phyloP scores from a whole-genome alignment of 2,113 vertebrate species.

The Brachionichthys hirsutus region DNA sequence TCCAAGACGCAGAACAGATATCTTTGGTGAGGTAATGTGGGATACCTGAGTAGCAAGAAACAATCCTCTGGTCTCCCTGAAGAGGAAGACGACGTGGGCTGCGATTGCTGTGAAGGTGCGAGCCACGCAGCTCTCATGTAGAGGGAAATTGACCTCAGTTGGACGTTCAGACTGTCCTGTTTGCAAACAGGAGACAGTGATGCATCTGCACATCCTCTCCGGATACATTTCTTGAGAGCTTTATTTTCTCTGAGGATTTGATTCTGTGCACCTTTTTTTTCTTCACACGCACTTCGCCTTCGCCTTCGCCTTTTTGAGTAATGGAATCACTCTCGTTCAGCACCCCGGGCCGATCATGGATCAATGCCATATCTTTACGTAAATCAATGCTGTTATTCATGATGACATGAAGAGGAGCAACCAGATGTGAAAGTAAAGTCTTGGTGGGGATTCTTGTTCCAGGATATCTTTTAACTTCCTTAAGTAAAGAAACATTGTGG shows the following conservation, averaged over 20 bases:
- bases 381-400: slow-evolving; percentile 44
- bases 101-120: neutral
- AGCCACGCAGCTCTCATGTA: neutral
- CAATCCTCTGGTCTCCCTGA: neutral
- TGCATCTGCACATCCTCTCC: slow-evolving; percentile 24
- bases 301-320: slow-evolving; percentile 22
- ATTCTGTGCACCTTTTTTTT: slow-evolving; percentile 20
- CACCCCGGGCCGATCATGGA: slow-evolving; percentile 40
- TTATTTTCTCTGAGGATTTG: slow-evolving; percentile 14
- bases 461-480: slow-evolving; percentile 51
- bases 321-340: slow-evolving; percentile 37
- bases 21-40: neutral
- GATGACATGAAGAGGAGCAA: slow-evolving; percentile 45
- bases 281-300: slow-evolving; percentile 34
- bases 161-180: too few species aligned
- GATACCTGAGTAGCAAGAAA: neutral
- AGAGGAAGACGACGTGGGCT: too few species aligned
- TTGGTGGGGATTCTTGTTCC: slow-evolving; percentile 42
- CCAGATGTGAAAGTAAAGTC: slow-evolving; percentile 50
- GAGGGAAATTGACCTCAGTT: neutral
- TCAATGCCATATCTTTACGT: slow-evolving; percentile 39
- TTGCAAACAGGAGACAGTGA: slow-evolving; percentile 10
- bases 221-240: slow-evolving; percentile 29
- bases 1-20: neutral
- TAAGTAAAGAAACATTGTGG: slow-evolving; percentile 29